Conservation (phyloP, 2,113 vertebrate species). For the Cavia porcellus region DNA sequence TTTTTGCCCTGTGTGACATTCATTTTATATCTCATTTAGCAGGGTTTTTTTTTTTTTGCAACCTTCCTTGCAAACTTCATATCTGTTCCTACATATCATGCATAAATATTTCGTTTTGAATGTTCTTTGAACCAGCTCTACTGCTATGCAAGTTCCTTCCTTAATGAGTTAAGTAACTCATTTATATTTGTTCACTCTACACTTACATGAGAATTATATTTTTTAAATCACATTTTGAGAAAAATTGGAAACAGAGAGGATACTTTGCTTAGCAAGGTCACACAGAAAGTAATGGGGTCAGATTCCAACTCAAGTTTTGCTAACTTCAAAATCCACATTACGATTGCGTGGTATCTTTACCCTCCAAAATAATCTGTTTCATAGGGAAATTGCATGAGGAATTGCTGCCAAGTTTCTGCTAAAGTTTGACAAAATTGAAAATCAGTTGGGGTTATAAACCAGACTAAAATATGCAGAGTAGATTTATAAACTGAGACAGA, state of each 20-base stretch:
- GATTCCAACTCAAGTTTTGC: neutral
- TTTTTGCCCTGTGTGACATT: neutral
- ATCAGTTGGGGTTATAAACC: neutral
- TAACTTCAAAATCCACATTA: neutral
- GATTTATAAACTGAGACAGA: constrained; percentile 42
- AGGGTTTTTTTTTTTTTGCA: neutral
- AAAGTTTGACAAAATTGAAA: neutral
- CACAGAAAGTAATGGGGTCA: neutral
- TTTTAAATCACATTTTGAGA: constrained; percentile 16
- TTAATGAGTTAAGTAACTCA: constrained; percentile 23
- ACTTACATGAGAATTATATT: neutral
- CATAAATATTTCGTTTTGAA: neutral
- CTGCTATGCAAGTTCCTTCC: neutral
- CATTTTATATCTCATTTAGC: neutral
- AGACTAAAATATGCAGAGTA: neutral
- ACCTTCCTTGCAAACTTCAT: neutral
- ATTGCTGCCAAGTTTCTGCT: neutral
- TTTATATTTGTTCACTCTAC: neutral
- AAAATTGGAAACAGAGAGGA: neutral
- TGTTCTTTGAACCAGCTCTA: neutral
- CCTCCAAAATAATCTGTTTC: neutral
- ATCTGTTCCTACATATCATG: neutral
- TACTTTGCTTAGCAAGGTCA: neutral
- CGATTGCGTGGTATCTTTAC: neutral
- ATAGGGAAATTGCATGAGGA: neutral